These are phyloP conservation scores for Holothuria leucospilota DNA, from an alignment of 53 echinoderm and acorn worm genomes.

Conservation along the genomic window DNA sequence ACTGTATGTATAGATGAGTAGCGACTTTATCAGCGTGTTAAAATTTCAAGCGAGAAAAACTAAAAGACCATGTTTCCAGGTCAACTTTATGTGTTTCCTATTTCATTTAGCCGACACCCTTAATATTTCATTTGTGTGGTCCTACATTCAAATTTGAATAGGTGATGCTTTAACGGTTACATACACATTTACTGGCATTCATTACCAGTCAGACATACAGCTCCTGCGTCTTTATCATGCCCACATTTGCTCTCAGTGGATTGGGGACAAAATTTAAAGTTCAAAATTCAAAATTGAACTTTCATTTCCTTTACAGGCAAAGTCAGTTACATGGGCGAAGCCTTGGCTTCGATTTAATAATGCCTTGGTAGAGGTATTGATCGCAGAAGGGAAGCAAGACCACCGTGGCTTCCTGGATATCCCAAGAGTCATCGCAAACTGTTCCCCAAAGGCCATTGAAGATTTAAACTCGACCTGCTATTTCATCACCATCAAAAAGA, in stretches of 20 bases:
- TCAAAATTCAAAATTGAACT: neutral
- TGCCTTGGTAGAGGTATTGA: neutral
- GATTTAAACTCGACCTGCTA: constrained; percentile 47
- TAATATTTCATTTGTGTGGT: too few relatives aligned
- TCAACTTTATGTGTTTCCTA: too few relatives aligned
- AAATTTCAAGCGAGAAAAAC: too few relatives aligned
- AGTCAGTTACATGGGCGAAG: neutral
- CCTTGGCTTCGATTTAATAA: constrained; percentile 31
- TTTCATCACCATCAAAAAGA: neutral
- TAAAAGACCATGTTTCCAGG: too few relatives aligned
- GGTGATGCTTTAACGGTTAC: too few relatives aligned
- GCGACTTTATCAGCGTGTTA: too few relatives aligned
- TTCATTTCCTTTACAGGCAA: constrained; percentile 32
- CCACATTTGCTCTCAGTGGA: constrained; percentile 3
- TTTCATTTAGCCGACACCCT: too few relatives aligned
- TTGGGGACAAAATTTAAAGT: too few relatives aligned
- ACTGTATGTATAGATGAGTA: too few relatives aligned
- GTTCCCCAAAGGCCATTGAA: constrained; percentile 45
- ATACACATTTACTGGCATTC: too few relatives aligned
- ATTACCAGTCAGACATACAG: neutral
- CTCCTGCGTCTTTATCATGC: constrained; percentile 32
- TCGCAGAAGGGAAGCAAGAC: constrained; percentile 24
- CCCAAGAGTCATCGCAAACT: constrained; percentile 46
- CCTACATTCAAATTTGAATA: too few relatives aligned
- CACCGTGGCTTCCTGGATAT: constrained; percentile 21